Evolutionary conservation across 2,113 vertebrate species (phyloP).

Genomic region (Microtus ochrogaster): DNA sequence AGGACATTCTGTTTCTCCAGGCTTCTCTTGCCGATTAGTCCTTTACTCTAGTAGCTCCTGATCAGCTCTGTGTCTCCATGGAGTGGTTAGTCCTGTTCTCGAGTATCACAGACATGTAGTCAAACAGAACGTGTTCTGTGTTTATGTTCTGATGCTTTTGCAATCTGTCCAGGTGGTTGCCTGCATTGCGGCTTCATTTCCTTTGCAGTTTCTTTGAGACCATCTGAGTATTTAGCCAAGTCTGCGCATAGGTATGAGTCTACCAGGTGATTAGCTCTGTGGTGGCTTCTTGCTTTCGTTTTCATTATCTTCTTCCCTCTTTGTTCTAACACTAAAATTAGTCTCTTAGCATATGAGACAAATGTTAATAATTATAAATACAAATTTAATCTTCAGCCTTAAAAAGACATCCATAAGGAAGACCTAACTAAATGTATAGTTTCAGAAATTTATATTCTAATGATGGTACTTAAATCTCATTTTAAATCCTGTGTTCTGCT

Average conservation of each 20-base stretch:
- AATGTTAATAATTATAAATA: conserved; percentile 23
- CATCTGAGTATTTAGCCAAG: neutral
- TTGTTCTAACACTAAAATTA: conserved; percentile 21
- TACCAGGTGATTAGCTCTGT: neutral
- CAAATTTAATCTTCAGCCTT: conserved; percentile 38
- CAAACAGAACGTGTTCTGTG: accelerated
- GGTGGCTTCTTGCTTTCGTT: neutral
- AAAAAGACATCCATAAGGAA: conserved; percentile 5
- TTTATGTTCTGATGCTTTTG: neutral
- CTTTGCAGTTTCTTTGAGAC: neutral
- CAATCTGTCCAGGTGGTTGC: neutral
- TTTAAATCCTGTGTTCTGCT: conserved; percentile 24
- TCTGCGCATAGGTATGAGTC: neutral
- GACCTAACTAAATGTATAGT: conserved; percentile 13
- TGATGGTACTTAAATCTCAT: conserved; percentile 3
- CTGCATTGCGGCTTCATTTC: neutral
- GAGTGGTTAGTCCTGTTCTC: neutral
- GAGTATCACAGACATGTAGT: neutral
- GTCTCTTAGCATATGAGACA: conserved; percentile 21
- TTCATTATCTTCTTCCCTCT: neutral
- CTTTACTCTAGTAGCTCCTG: neutral
- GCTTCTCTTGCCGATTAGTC: neutral
- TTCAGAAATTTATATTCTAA: conserved; percentile 12
- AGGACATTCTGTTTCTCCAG: accelerated
- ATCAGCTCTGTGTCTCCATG: neutral